Percentiles rank a stretch among this genome's conserved stretches.
These are phyloP conservation scores for Byasa hedistus DNA, from an alignment of 2,888 invertebrate species.

Conservation along the genomic window DNA sequence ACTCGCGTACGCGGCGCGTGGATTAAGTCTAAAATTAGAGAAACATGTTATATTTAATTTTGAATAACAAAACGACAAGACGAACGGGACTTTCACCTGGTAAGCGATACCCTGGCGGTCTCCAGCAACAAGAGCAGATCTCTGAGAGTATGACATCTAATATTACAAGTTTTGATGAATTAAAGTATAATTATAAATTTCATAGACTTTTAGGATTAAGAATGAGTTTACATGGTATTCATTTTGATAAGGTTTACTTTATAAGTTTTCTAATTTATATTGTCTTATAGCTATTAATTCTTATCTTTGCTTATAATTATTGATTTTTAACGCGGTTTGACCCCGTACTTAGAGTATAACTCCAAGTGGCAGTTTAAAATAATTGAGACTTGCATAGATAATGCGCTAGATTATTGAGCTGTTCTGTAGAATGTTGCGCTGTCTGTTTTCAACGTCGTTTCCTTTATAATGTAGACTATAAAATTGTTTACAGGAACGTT, in stretches of 20 bases:
- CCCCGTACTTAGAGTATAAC: neutral
- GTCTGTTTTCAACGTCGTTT: constrained; percentile 10
- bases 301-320: neutral
- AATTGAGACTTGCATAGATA: constrained; percentile 21
- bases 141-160: neutral
- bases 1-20: neutral
- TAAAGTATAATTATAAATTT: neutral
- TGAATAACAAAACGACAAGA: neutral
- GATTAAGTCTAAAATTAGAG: neutral
- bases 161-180: neutral
- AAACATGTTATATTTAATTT: neutral
- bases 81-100: no score
- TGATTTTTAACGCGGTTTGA: constrained; percentile 5
- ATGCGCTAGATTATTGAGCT: constrained; percentile 18
- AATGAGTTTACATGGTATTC: neutral
- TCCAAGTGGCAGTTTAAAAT: constrained; percentile 14
- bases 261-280: no score
- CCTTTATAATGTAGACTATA: constrained; percentile 6
- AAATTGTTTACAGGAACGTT: neutral
- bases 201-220: neutral
- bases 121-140: neutral
- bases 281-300: no score
- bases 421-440: constrained; percentile 15
- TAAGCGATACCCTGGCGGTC: neutral
- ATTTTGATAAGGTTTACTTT: neutral